phyloP scores from a whole-genome alignment of 2,113 vertebrate species.

The Sceloporus undulatus region DNA sequence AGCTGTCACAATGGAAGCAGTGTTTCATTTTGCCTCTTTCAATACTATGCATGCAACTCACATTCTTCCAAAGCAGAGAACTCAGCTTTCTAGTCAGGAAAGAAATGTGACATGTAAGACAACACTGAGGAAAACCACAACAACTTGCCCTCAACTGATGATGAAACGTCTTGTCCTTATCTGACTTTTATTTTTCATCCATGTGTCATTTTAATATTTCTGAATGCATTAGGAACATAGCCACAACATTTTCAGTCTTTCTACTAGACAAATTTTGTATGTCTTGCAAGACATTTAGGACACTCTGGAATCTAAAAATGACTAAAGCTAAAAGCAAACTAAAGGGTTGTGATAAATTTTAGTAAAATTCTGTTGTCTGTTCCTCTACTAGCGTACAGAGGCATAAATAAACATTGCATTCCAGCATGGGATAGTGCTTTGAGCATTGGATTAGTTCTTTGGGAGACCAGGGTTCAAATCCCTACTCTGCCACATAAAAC shows the following conservation, averaged over 20 bases:
- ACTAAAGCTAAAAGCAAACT: not conserved
- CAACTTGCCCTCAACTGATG: not conserved
- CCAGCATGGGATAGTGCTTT: too few relatives aligned
- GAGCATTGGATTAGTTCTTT: too few relatives aligned
- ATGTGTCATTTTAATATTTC: not conserved
- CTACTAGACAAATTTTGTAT: not conserved
- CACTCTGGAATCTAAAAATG: not conserved
- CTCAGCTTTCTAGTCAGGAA: not conserved
- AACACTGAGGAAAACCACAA: not conserved
- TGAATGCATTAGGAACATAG: not conserved
- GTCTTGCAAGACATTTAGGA: not conserved
- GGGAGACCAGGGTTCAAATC: too few relatives aligned
- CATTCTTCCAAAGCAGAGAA: not conserved
- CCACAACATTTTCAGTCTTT: constrained; percentile 15
- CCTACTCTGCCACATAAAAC: too few relatives aligned
- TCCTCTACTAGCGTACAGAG: too few relatives aligned
- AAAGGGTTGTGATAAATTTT: not conserved
- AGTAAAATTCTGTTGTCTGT: not conserved
- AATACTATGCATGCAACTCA: not conserved
- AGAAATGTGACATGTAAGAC: not conserved
- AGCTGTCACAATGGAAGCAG: constrained; percentile 25
- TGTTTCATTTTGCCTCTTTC: not conserved
- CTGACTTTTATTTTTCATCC: not conserved
- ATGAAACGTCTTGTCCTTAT: constrained; percentile 5
- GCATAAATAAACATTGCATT: too few relatives aligned